phyloP scores from a whole-genome alignment of 2,888 invertebrate genomes.

The Anoplius nigerrimus region DNA sequence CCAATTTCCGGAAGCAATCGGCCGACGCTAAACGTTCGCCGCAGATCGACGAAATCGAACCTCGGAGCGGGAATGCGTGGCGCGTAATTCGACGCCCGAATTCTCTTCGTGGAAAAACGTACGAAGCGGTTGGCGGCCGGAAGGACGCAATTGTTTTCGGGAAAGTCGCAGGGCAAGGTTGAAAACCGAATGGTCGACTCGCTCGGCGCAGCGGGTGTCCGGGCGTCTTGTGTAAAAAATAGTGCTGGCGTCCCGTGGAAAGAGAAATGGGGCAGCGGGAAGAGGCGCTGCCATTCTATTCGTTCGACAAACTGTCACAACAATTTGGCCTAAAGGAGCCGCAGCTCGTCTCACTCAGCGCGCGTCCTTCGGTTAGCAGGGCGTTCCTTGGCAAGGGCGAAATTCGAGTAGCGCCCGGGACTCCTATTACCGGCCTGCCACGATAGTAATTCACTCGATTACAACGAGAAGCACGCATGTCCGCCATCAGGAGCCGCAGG shows the following conservation, averaged over 20 bases:
- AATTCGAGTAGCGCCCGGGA: too few relatives aligned
- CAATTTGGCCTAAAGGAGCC: slow-evolving; percentile 57
- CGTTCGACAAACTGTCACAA: slow-evolving; percentile 71
- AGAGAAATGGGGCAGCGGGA: neutral
- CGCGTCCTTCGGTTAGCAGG: too few relatives aligned
- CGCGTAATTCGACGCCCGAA: neutral
- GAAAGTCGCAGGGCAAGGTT: slow-evolving; percentile 38
- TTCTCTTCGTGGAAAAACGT: slow-evolving; percentile 1
- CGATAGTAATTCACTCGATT: too few relatives aligned
- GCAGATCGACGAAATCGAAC: too few relatives aligned
- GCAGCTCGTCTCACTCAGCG: neutral
- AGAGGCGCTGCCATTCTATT: slow-evolving; percentile 57
- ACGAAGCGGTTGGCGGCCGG: slow-evolving; percentile 9
- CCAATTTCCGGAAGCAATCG: too few relatives aligned
- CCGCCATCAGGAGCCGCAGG: too few relatives aligned
- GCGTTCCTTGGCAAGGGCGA: too few relatives aligned
- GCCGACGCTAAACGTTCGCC: too few relatives aligned
- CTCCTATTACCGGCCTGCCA: too few relatives aligned
- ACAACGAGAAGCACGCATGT: too few relatives aligned
- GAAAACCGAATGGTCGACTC: slow-evolving; percentile 50
- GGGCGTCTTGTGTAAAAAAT: slow-evolving; percentile 43
- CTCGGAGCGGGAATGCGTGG: too few relatives aligned
- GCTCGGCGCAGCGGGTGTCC: slow-evolving; percentile 54
- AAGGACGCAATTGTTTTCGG: slow-evolving; percentile 39
- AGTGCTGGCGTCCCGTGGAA: slow-evolving; percentile 40